Conservation (phyloP, 2,113 vertebrate species). For the Chelonoidis abingdonii region DNA sequence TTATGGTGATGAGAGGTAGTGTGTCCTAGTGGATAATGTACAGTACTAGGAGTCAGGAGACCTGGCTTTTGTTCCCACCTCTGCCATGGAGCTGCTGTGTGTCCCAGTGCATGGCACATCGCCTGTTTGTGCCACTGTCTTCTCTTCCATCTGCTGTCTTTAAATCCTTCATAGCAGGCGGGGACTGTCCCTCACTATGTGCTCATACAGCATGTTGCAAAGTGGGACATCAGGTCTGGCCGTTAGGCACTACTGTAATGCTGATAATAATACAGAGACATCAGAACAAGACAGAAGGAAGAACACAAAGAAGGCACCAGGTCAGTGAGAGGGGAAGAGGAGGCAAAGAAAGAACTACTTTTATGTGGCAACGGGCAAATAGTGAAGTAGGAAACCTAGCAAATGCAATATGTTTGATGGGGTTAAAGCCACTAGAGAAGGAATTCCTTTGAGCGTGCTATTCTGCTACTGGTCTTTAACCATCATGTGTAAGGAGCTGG, state of each 20-base stretch:
- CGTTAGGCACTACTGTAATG: background rate
- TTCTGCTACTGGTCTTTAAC: background rate
- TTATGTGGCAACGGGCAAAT: background rate
- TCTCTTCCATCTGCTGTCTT: background rate
- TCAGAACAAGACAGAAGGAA: background rate
- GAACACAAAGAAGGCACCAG: background rate
- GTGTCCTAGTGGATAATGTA: background rate
- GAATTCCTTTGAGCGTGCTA: background rate
- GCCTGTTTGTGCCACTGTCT: background rate
- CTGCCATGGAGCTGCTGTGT: rapidly evolving
- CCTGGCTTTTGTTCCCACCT: rapidly evolving
- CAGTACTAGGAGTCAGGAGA: background rate
- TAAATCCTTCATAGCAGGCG: background rate
- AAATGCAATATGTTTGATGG: background rate
- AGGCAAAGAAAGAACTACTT: background rate
- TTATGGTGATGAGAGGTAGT: rapidly evolving
- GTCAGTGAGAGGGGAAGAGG: too few species aligned
- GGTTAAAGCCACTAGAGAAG: background rate
- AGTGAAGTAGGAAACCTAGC: background rate
- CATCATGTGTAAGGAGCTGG: background rate
- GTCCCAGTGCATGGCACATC: rapidly evolving
- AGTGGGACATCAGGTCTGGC: background rate
- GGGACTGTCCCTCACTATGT: background rate
- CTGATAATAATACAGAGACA: background rate
- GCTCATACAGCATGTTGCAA: background rate